Evolutionary conservation across 1,140 invertebrate species (phyloP).

Genomic region (Lucilia sericata): DNA sequence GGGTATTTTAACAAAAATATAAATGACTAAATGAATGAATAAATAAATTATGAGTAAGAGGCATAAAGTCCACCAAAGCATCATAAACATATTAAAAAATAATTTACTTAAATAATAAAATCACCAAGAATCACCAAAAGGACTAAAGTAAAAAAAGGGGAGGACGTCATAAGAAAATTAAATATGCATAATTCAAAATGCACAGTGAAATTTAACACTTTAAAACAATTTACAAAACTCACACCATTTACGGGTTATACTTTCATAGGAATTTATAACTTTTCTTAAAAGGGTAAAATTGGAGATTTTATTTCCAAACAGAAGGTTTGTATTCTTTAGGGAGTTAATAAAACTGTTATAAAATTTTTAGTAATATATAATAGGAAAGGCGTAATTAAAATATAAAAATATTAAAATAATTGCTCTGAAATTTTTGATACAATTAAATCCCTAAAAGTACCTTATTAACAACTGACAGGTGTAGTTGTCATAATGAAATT

Average conservation of each 20-base stretch:
- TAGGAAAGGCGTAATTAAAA: too few relatives aligned
- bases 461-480: neutral
- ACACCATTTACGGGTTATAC: too few relatives aligned
- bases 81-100: slow-evolving; percentile 39
- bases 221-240: slow-evolving; percentile 28
- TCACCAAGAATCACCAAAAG: neutral
- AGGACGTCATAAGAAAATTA: slow-evolving; percentile 13
- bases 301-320: too few relatives aligned
- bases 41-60: slow-evolving; percentile 7
- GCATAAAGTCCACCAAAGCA: slow-evolving; percentile 25
- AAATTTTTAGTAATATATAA: too few relatives aligned
- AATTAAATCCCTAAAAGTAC: too few relatives aligned
- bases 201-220: slow-evolving; percentile 31
- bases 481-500: neutral
- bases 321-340: too few relatives aligned
- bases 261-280: too few relatives aligned
- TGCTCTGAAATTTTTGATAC: too few relatives aligned
- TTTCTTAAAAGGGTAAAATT: too few relatives aligned
- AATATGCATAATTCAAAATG: slow-evolving; percentile 31
- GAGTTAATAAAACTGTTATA: too few relatives aligned
- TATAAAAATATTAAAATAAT: too few relatives aligned
- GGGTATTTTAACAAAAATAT: neutral
- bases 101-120: slow-evolving; percentile 39
- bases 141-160: neutral
- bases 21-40: neutral